These are phyloP conservation scores for Hydrolagus colliei DNA, from an alignment of 2,797 vertebrate species.

Conservation along the genomic window DNA sequence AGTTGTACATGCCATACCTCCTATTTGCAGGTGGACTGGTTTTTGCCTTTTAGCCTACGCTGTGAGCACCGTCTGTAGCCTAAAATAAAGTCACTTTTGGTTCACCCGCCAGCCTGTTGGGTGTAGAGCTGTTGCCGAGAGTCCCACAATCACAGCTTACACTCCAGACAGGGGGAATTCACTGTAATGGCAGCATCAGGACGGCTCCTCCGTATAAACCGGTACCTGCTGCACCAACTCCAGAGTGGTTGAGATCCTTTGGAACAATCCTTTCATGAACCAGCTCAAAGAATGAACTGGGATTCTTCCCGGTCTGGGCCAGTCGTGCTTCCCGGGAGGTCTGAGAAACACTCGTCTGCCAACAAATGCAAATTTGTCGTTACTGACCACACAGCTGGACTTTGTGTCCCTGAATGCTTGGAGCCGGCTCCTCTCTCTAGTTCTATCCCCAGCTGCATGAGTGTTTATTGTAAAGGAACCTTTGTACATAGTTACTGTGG, in stretches of 20 bases:
- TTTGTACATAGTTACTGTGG: neutral
- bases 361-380: neutral
- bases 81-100: no score
- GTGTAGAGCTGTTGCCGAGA: no score
- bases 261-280: neutral
- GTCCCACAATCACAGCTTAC: no score
- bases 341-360: neutral
- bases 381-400: neutral
- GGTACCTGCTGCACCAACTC: neutral
- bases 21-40: no score
- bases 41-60: no score
- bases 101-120: no score
- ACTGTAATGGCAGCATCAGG: no score
- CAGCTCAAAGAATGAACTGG: slow-evolving; percentile 2
- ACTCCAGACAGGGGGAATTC: no score
- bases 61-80: no score
- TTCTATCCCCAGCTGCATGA: neutral
- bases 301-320: neutral
- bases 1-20: no score
- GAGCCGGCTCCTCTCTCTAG: neutral
- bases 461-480: neutral
- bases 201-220: no score
- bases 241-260: neutral
- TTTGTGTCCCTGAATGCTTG: neutral
- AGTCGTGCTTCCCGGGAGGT: neutral